Percentiles rank a stretch among this genome's conserved stretches.
phyloP scores from a whole-genome alignment of 2,888 invertebrate species.

The Rhopalosiphum nymphaeae region DNA sequence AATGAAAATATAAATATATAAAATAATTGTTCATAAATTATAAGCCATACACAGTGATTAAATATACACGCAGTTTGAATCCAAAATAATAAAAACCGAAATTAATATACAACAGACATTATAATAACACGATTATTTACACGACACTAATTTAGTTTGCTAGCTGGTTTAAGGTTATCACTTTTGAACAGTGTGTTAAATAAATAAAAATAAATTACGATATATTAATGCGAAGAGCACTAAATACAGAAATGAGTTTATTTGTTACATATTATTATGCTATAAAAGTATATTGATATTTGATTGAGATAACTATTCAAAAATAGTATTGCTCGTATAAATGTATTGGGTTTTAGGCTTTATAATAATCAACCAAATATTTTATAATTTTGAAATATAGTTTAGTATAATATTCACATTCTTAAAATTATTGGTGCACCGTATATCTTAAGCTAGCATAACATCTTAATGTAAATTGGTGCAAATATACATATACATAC shows the following conservation, averaged over 20 bases:
- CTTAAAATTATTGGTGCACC: neutral
- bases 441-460: neutral
- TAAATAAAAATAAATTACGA: neutral
- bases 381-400: neutral
- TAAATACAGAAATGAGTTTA: neutral
- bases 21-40: neutral
- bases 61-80: neutral
- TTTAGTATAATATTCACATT: neutral
- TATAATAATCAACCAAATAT: neutral
- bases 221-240: neutral
- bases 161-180: neutral
- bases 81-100: neutral
- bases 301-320: neutral
- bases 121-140: neutral
- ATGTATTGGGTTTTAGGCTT: neutral
- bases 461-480: neutral
- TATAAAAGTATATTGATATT: neutral
- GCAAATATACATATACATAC: accelerated
- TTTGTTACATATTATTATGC: neutral
- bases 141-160: neutral
- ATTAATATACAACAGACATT: neutral
- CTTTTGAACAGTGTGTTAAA: neutral
- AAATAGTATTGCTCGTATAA: neutral
- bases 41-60: neutral
- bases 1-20: neutral